phyloP scores from a whole-genome alignment of 2,797 vertebrate genomes.

The Hyperoplus immaculatus region DNA sequence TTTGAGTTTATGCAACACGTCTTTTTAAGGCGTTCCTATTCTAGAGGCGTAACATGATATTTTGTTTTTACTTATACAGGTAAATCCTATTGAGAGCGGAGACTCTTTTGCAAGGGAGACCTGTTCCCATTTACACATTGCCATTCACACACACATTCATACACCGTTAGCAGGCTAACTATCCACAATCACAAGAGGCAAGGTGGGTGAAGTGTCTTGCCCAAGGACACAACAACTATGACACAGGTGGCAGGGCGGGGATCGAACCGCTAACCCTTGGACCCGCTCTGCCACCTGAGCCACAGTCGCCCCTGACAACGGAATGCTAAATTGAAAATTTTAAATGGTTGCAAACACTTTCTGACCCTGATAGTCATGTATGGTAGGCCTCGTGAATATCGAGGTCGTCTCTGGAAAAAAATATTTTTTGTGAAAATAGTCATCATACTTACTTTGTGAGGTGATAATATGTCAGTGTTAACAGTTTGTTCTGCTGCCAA shows the following conservation, averaged over 20 bases:
- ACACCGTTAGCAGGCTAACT: too few relatives aligned
- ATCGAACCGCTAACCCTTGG: too few relatives aligned
- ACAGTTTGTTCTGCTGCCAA: neutral
- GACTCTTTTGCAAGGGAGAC: too few relatives aligned
- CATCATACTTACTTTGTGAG: neutral
- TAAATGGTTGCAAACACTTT: neutral
- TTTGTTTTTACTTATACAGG: neutral
- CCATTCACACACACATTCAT: too few relatives aligned
- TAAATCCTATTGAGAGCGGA: neutral
- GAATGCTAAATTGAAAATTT: too few relatives aligned
- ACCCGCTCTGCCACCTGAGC: too few relatives aligned
- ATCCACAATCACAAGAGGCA: too few relatives aligned
- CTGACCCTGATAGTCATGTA: neutral
- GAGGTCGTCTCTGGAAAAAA: neutral
- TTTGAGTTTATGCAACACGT: neutral
- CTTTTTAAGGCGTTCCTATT: neutral
- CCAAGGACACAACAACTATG: too few relatives aligned
- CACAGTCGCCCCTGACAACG: too few relatives aligned
- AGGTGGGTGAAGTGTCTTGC: too few relatives aligned
- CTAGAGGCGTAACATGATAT: neutral
- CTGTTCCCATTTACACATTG: too few relatives aligned
- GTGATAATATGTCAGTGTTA: neutral
- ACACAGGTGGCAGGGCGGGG: too few relatives aligned
- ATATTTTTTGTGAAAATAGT: neutral
- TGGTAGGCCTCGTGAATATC: neutral